A percentile compares a stretch with the other conserved stretches of the same genome.
phyloP scores from a whole-genome alignment of 2,113 vertebrate genomes.

The Callorhinus ursinus region DNA sequence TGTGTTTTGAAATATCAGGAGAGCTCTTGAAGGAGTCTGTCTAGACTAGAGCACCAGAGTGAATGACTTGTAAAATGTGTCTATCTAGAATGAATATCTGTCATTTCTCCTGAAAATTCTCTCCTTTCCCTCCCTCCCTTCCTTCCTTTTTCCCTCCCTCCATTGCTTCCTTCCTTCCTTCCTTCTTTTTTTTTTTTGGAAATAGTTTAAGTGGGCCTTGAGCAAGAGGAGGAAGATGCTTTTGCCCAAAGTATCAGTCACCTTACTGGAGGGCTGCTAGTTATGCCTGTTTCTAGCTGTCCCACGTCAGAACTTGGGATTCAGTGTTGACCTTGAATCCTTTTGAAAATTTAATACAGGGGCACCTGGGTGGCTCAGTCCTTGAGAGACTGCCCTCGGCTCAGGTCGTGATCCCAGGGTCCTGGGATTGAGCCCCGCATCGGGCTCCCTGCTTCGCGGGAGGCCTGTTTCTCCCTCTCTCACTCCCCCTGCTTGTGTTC shows the following conservation, averaged over 20 bases:
- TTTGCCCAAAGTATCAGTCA: slow-evolving; percentile 57
- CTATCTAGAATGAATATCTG: background rate
- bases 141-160: slow-evolving; percentile 39
- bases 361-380: no score
- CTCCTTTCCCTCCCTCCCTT: background rate
- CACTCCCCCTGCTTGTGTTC: no score
- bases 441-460: no score
- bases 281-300: background rate
- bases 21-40: background rate
- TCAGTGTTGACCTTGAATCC: slow-evolving; percentile 21
- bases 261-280: slow-evolving; percentile 36
- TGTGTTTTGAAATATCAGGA: slow-evolving; percentile 1
- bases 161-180: no score
- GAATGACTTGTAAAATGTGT: background rate
- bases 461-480: no score
- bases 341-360: background rate
- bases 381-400: no score
- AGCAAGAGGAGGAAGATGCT: slow-evolving; percentile 65
- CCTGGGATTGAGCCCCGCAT: no score
- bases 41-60: background rate
- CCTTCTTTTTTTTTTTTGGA: background rate
- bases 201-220: slow-evolving; percentile 51
- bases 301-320: background rate
- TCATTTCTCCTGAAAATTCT: slow-evolving; percentile 56
- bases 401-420: no score